Base-by-base conservation (phyloP, 2,797 vertebrate species). In the Darevskia mixta region DNA sequence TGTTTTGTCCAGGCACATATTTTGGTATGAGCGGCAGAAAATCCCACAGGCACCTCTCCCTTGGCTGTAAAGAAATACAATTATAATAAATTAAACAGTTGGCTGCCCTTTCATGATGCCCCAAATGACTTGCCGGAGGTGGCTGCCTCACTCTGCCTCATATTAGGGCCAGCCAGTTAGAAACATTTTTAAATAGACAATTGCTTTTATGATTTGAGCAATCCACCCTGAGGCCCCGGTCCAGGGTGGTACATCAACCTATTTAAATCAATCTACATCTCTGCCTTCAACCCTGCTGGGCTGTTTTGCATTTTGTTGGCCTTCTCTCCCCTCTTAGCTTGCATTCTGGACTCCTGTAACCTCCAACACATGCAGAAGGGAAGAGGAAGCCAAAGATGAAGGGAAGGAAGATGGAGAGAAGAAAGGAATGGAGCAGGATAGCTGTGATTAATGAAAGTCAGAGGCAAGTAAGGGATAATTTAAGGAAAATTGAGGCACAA, bases 391-490 rank as follows among this genome's bases (percentile, higher is more conserved):
- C 38, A 1, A 61, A 25, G 23, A 66, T 6, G 64, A 66, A 66
- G 8, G 64, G 25, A 66, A 66, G 64, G 25, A 66, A 66, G 64
- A 66, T 18, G 20, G 25, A 66, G 25, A 27, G 25, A 66, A 66
- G 64, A 66, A 66, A 66, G 64, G 25, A 20, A 66, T 58, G 79
- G 82, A 90, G 27, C 20, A 92, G 88, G 84, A 91, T 3, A 83
- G 67, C 5, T 2, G 7, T 43, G 4, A 9, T 3, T 27, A 84
- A 5, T 49, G 27, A 8, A 2, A 29, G 2, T n/a, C n/a, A 18
- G 83, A 81, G 43, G 25, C 32, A 18, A 1, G 5, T 15, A 3
- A 15, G 1, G 43, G 7, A 32, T 32, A 55, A 41, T 55, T 35
- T 32, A 5, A 41, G 20, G 35, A n/a, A 3, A 35, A 9, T 35